These are phyloP conservation scores for Gisinianus flammeolus DNA, from an alignment of 2,888 invertebrate genomes.

Conservation along the genomic window DNA sequence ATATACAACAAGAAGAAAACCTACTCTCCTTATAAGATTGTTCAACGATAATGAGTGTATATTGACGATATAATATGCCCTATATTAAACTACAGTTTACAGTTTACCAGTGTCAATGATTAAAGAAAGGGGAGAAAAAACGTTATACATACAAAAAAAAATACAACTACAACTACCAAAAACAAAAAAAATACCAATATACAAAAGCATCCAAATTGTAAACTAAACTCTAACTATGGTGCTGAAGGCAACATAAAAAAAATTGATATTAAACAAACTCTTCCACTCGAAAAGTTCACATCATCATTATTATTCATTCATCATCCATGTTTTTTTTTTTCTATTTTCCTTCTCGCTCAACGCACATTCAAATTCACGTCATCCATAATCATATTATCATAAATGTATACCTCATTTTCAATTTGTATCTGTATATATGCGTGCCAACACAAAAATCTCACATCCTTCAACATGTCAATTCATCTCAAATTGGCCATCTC, in stretches of 20 bases:
- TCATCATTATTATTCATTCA: neutral
- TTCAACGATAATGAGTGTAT: slow-evolving; percentile 16
- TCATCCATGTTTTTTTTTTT: neutral
- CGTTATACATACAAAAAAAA: neutral
- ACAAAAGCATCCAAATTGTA: slow-evolving; percentile 22
- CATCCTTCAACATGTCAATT: too few relatives aligned
- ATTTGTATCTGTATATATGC: too few relatives aligned
- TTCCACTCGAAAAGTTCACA: slow-evolving; percentile 30
- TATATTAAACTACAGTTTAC: slow-evolving; percentile 22
- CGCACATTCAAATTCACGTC: too few relatives aligned
- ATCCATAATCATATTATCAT: too few relatives aligned
- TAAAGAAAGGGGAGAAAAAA: neutral
- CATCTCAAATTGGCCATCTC: too few relatives aligned
- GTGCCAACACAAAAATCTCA: too few relatives aligned
- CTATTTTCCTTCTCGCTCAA: neutral
- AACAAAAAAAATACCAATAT: neutral
- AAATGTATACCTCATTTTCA: too few relatives aligned
- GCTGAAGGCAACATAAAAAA: slow-evolving; percentile 38
- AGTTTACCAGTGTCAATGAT: slow-evolving; percentile 11
- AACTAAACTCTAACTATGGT: slow-evolving; percentile 14
- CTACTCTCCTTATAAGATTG: neutral
- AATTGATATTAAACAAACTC: slow-evolving; percentile 43
- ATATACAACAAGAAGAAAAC: neutral
- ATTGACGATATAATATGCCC: slow-evolving; percentile 12
- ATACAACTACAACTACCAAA: neutral